phyloP scores from a whole-genome alignment of 1,140 invertebrate genomes.

The Drosophila kanapiae region DNA sequence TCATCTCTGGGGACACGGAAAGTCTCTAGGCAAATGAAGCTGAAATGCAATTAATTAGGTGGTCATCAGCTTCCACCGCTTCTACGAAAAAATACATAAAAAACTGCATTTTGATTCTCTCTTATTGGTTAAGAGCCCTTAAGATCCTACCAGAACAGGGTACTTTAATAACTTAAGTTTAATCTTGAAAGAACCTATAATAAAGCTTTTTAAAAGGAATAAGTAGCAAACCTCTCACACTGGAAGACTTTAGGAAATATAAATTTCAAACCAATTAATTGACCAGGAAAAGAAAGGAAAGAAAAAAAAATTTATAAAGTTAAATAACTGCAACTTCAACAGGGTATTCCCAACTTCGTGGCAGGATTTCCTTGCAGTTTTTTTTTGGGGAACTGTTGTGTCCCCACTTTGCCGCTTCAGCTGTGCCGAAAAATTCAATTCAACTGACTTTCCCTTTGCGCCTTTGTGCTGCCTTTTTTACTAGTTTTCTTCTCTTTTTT shows the following conservation, averaged over 20 bases:
- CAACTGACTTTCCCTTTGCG: conserved; percentile 68
- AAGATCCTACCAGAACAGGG: background rate
- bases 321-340: background rate
- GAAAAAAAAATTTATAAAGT: background rate
- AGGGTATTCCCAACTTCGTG: conserved; percentile 24
- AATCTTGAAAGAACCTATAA: too few relatives aligned
- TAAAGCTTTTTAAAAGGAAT: too few relatives aligned
- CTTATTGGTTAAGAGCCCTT: background rate
- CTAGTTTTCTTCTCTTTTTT: background rate
- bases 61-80: background rate
- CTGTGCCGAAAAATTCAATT: conserved; percentile 76
- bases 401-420: conserved; percentile 70
- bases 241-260: too few relatives aligned
- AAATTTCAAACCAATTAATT: too few relatives aligned
- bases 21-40: background rate
- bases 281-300: too few relatives aligned
- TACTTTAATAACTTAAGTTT: background rate
- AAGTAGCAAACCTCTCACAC: too few relatives aligned
- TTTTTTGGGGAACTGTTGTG: conserved; percentile 38
- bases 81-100: too few relatives aligned
- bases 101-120: background rate
- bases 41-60: conserved; percentile 3
- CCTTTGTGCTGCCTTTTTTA: conserved; percentile 63
- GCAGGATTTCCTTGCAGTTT: background rate
- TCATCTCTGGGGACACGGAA: background rate